phyloP scores from a whole-genome alignment of 2,888 invertebrate genomes.

The Eupsilia transversa region DNA sequence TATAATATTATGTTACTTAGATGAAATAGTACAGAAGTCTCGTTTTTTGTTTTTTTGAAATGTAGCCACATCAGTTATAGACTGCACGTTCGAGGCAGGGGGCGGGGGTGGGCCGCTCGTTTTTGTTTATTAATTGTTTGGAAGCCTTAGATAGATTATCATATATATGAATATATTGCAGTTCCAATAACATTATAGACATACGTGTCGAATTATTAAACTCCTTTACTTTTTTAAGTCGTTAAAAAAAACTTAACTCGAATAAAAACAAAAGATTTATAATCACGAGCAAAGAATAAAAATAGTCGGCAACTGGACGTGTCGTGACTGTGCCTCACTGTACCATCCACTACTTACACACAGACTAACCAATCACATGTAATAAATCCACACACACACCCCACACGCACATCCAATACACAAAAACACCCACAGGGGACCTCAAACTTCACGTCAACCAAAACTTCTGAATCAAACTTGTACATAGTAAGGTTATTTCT shows the following conservation, averaged over 20 bases:
- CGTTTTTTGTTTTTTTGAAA: background rate
- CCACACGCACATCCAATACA: slow-evolving; percentile 19
- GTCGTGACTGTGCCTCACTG: background rate
- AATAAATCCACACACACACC: background rate
- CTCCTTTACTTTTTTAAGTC: too few species aligned
- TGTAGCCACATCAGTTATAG: background rate
- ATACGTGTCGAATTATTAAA: too few species aligned
- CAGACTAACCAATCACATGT: background rate
- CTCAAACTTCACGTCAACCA: slow-evolving; percentile 13
- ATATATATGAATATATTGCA: too few species aligned
- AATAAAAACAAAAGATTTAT: background rate
- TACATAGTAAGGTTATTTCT: slow-evolving; percentile 35
- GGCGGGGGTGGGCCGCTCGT: background rate
- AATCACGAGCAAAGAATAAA: background rate
- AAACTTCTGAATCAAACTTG: slow-evolving; percentile 46
- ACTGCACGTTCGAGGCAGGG: background rate
- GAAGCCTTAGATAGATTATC: too few species aligned
- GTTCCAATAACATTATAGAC: too few species aligned
- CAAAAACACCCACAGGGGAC: slow-evolving; percentile 11
- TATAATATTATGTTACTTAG: background rate
- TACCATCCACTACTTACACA: background rate
- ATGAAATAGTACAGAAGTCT: background rate
- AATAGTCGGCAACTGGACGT: background rate
- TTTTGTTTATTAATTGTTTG: too few species aligned
- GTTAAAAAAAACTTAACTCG: too few species aligned